phyloP scores from a whole-genome alignment of 37 sponge, comb jelly and placozoan species.

The Lycopodina hypogea region DNA sequence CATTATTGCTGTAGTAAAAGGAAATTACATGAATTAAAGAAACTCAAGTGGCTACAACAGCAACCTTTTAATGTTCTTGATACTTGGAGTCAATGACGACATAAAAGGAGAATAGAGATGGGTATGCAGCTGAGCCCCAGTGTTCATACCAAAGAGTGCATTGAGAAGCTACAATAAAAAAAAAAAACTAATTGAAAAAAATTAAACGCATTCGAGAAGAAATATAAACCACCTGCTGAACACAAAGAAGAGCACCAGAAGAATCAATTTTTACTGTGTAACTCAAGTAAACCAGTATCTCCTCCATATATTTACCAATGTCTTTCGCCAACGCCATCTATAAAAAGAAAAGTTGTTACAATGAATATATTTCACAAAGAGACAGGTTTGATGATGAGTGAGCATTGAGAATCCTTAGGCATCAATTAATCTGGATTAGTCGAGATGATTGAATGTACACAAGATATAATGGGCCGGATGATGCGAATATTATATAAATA shows the following conservation, averaged over 20 bases:
- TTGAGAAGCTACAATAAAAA: constrained; percentile 46
- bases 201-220: background rate
- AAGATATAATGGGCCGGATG: too few species aligned
- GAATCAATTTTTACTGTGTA: constrained; percentile 59
- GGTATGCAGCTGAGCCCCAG: constrained; percentile 68
- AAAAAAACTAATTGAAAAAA: background rate
- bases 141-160: constrained; percentile 81
- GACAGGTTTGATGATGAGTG: background rate
- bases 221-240: constrained; percentile 64
- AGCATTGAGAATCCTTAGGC: too few species aligned
- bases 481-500: background rate
- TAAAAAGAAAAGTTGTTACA: background rate
- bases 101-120: constrained; percentile 56
- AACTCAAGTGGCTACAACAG: background rate
- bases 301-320: constrained; percentile 62
- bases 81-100: constrained; percentile 27
- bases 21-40: too few species aligned
- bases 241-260: constrained; percentile 65
- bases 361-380: background rate
- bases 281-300: constrained; percentile 38
- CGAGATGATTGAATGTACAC: too few species aligned
- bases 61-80: background rate
- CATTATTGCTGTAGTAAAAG: background rate
- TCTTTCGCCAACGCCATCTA: constrained; percentile 56
- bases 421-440: too few species aligned